Conservation (phyloP, 2,113 vertebrate genomes). For the Callocephalon fimbriatum region DNA sequence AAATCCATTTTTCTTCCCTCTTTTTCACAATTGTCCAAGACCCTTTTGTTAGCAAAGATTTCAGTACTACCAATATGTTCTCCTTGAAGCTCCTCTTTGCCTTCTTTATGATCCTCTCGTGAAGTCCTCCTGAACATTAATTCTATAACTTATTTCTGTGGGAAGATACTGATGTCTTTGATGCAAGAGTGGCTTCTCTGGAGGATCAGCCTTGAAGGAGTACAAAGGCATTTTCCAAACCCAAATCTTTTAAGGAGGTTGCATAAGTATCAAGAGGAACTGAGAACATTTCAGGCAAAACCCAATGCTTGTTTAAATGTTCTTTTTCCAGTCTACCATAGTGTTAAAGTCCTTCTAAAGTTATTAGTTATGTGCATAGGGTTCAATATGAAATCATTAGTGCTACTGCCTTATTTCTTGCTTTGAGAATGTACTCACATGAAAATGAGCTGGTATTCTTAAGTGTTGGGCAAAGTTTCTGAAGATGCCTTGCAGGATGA, state of each 20-base stretch:
- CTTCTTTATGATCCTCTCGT: slow-evolving; percentile 48
- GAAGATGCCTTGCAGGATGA: slow-evolving; percentile 77
- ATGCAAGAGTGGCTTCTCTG: slow-evolving; percentile 41
- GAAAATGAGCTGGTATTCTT: slow-evolving; percentile 75
- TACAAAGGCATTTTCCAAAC: slow-evolving; percentile 54
- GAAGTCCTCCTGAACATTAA: not conserved
- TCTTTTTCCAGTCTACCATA: slow-evolving; percentile 75
- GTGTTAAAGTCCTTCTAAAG: slow-evolving; percentile 76
- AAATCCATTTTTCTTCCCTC: slow-evolving; percentile 54
- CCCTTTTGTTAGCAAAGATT: slow-evolving; percentile 55
- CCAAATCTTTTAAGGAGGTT: slow-evolving; percentile 60
- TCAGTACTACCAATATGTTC: slow-evolving; percentile 53
- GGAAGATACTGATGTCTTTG: not conserved
- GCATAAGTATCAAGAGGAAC: slow-evolving; percentile 59
- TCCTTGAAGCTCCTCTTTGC: slow-evolving; percentile 52
- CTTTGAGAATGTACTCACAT: slow-evolving; percentile 83
- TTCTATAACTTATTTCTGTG: slow-evolving; percentile 38
- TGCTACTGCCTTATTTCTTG: slow-evolving; percentile 82
- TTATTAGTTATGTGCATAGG: slow-evolving; percentile 75
- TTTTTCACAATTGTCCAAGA: slow-evolving; percentile 64
- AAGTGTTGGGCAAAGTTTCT: slow-evolving; percentile 73
- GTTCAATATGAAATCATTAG: slow-evolving; percentile 73
- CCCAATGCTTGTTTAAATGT: slow-evolving; percentile 67
- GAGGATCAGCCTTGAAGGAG: slow-evolving; percentile 65
- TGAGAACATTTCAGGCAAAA: slow-evolving; percentile 71